Percentiles rank a stretch among this genome's conserved stretches.
Evolutionary conservation across 2,113 vertebrate species (phyloP).

Genomic region (Chlorocebus sabaeus): DNA sequence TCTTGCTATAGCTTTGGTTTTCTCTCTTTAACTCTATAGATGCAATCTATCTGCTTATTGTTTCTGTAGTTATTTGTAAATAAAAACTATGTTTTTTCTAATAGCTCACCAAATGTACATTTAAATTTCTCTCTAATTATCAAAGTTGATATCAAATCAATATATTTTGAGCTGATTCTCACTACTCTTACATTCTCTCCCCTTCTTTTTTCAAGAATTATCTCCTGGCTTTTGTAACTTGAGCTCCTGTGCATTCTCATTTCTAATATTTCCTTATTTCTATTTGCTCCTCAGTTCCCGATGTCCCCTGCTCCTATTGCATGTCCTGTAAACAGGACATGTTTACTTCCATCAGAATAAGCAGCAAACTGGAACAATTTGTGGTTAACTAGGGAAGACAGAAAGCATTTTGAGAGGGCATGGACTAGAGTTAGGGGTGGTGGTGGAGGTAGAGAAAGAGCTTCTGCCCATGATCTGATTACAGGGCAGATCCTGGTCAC

Average conservation of each 20-base stretch:
- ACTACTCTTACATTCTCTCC: not conserved
- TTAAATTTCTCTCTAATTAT: conserved; percentile 14
- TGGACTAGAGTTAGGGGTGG: not conserved
- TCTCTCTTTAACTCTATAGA: not conserved
- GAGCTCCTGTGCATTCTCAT: not conserved
- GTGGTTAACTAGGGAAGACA: not conserved
- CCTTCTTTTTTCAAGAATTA: not conserved
- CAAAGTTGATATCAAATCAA: conserved; percentile 22
- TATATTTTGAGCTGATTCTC: not conserved
- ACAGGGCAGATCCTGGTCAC: not conserved
- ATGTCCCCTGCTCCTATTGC: too few relatives aligned
- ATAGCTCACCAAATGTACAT: not conserved
- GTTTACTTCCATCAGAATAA: not conserved
- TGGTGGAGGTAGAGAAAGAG: not conserved
- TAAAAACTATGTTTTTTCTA: not conserved
- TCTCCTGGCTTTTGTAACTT: not conserved
- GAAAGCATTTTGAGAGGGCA: not conserved
- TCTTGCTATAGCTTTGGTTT: not conserved
- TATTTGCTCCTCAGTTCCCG: not conserved
- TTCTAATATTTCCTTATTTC: not conserved
- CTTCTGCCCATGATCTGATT: not conserved
- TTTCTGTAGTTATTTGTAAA: not conserved
- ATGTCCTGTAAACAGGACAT: not conserved
- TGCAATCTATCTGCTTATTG: not conserved
- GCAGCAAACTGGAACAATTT: not conserved